Evolutionary conservation across 2,888 invertebrate species (phyloP), one percentile per base, ranked within the genome.

Genomic region (Gastracanthus pulcherrimus): DNA sequence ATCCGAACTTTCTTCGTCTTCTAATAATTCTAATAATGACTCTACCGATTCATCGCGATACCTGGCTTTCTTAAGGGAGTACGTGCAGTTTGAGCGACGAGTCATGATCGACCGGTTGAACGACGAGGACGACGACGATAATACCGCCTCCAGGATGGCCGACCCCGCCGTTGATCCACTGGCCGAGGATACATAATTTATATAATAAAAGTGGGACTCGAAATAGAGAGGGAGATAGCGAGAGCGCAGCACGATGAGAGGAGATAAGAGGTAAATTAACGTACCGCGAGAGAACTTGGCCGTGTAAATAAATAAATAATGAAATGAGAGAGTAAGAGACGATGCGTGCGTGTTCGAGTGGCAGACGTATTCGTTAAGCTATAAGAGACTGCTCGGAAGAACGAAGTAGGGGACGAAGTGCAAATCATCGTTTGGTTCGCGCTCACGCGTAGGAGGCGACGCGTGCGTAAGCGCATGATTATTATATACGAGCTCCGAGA

Each of bases 351-450:
- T 45, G 45, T 45, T 9, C 16, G n/a, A 11, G 45, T n/a, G n/a
- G 13, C 45, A n/a, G 45, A 16, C 16, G 3, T n/a, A 11, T 13
- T 1, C 16, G 45, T n/a, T 13, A 41, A 7, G 13, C 41, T 41
- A 13, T 13, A 3, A 41, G 41, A 41, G 41, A 41, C 11, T 13
- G 41, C 7, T 7, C 7, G 41, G 41, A 45, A n/a, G 5, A 4
- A 45, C 13, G n/a, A 23, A 77, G 71, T 19, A 31, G 64, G 76
- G 76, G 80, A 76, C 80, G 55, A 81, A 81, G 80, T 80, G 80
- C 80, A 80, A 80, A 80, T 71, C 80, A 67, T 81, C 71, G 71
- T 23, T n/a, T n/a, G n/a, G n/a, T n/a, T n/a, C n/a, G n/a, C n/a
- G n/a, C n/a, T n/a, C n/a, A n/a, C 31, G 72, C 16, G 38, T 4